Conservation (phyloP, 2,113 vertebrate species). For the Barnardius zonarius region DNA sequence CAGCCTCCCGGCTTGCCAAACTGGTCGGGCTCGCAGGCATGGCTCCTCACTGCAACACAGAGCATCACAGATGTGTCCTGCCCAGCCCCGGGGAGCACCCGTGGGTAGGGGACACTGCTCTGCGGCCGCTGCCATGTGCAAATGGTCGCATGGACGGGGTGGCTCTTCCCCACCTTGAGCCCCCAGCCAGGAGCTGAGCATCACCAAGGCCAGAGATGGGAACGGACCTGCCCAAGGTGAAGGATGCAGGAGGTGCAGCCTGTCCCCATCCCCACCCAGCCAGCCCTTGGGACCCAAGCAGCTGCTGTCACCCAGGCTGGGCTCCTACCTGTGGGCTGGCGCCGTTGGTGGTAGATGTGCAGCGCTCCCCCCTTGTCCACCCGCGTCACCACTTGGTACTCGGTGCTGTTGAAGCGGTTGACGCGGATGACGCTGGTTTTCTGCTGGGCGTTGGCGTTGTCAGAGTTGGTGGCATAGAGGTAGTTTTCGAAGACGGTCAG, state of each 20-base stretch:
- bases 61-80: rapidly evolving
- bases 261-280: background rate
- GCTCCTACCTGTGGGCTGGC: slow-evolving; percentile 87
- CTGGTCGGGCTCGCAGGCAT: slow-evolving; percentile 89
- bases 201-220: background rate
- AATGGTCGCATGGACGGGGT: rapidly evolving
- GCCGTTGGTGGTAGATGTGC: slow-evolving; percentile 94
- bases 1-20: slow-evolving; percentile 91
- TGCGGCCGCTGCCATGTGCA: rapidly evolving
- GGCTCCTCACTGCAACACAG: slow-evolving; percentile 83
- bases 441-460: slow-evolving; percentile 92
- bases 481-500: slow-evolving; percentile 97
- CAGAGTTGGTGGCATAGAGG: slow-evolving; percentile 94
- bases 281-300: background rate
- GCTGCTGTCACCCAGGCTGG: rapidly evolving
- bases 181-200: background rate
- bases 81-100: background rate
- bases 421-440: slow-evolving; percentile 96
- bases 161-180: rapidly evolving
- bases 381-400: slow-evolving; percentile 91
- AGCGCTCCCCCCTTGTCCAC: slow-evolving; percentile 92
- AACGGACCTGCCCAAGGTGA: background rate
- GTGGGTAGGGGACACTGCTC: background rate
- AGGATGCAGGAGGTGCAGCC: background rate
- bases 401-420: slow-evolving; percentile 94